A percentile compares a stretch with the other conserved stretches of the same genome.
Conservation (phyloP, 2,888 invertebrate genomes). For the Meloe dianella region DNA sequence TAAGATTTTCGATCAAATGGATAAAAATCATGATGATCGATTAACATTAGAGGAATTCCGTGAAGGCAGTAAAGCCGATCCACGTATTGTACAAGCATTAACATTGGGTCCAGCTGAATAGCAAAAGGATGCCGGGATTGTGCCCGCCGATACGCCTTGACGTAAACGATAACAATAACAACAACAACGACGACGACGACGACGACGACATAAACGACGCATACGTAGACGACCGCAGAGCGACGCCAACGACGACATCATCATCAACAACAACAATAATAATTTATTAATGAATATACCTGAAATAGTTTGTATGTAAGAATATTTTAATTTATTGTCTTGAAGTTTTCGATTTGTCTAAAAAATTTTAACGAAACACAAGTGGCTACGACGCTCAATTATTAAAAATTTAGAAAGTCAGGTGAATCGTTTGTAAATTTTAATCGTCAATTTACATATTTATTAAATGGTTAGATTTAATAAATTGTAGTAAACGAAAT, state of each 20-base stretch:
- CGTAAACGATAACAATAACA: conserved; percentile 31
- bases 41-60: conserved; percentile 95
- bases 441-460: conserved; percentile 11
- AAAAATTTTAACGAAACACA: conserved; percentile 24
- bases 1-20: conserved; percentile 99
- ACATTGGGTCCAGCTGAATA: conserved; percentile 81
- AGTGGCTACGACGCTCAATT: conserved; percentile 43
- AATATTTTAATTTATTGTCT: not conserved
- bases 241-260: conserved; percentile 12
- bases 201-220: not conserved
- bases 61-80: conserved; percentile 98
- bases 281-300: not conserved
- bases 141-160: conserved; percentile 51
- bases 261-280: not conserved
- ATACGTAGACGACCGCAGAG: not conserved
- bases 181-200: not conserved
- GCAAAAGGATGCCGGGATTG: conserved; percentile 55
- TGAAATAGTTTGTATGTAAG: conserved; percentile 1
- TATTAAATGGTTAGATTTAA: not conserved
- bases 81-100: conserved; percentile 95
- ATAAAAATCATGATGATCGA: conserved; percentile 97
- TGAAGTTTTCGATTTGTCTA: conserved; percentile 20
- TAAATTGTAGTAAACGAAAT: not conserved
- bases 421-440: conserved; percentile 27
- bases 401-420: conserved; percentile 34